Percentiles rank a stretch among this genome's conserved stretches.
These are phyloP conservation scores for Trichoplusia ni DNA, from an alignment of 1,140 invertebrate genomes.

Conservation along the genomic window DNA sequence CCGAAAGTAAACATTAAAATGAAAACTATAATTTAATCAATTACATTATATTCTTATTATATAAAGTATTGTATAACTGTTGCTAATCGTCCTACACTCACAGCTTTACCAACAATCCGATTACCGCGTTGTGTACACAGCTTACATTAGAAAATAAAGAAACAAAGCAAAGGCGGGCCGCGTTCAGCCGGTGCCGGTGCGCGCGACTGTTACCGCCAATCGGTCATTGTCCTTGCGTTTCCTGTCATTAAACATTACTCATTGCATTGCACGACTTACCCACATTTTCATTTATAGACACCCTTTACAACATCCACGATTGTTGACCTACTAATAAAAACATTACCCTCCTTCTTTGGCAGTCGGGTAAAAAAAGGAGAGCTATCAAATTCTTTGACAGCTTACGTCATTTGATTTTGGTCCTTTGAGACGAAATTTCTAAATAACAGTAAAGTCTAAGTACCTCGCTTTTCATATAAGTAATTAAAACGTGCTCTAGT, in stretches of 20 bases:
- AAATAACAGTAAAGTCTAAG: background rate
- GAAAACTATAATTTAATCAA: no score
- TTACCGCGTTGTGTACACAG: constrained; percentile 4
- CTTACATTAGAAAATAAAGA: constrained; percentile 27
- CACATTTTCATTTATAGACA: constrained; percentile 30
- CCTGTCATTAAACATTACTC: constrained; percentile 40
- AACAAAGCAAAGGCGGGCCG: constrained; percentile 28
- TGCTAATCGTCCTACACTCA: no score
- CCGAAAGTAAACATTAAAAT: no score
- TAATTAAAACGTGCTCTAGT: background rate
- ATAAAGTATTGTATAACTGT: no score
- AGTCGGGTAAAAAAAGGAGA: background rate
- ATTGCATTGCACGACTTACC: constrained; percentile 35
- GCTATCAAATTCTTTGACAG: background rate
- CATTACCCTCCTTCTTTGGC: no score
- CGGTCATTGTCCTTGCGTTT: constrained; percentile 51
- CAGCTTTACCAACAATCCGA: constrained; percentile 5
- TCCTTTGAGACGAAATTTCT: background rate
- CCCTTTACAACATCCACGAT: background rate
- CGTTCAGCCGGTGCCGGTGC: constrained; percentile 35
- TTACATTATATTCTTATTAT: no score
- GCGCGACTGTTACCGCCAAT: constrained; percentile 49
- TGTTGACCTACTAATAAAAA: background rate
- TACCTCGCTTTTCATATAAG: no score
- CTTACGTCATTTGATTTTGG: constrained; percentile 4